phyloP scores from a whole-genome alignment of 2,888 invertebrate species.

The Amphiduros pacificus region DNA sequence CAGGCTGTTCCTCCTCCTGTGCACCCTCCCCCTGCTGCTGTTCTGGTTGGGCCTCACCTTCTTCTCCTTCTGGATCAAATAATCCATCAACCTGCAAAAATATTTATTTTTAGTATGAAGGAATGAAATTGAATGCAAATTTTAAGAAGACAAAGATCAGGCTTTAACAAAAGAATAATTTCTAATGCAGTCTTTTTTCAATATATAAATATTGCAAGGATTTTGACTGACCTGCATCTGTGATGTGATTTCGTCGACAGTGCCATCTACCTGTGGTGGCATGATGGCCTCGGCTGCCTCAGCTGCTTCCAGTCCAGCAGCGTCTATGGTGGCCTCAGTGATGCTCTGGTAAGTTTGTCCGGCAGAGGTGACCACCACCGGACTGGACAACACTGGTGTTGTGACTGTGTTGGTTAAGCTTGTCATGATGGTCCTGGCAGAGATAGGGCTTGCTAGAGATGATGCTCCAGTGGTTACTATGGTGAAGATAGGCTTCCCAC shows the following conservation, averaged over 20 bases:
- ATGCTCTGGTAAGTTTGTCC: constrained; percentile 15
- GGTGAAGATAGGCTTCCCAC: constrained; percentile 33
- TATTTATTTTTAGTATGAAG: too few species aligned
- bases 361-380: constrained; percentile 68
- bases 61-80: constrained; percentile 28
- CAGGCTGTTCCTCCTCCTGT: constrained; percentile 3
- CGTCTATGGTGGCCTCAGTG: not conserved
- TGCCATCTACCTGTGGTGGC: constrained; percentile 27
- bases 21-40: constrained; percentile 20
- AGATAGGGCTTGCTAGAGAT: not conserved
- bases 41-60: constrained; percentile 25
- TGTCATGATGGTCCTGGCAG: not conserved
- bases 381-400: constrained; percentile 66
- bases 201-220: too few species aligned
- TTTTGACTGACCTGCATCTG: too few species aligned
- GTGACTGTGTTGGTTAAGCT: constrained; percentile 53
- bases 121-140: too few species aligned
- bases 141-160: too few species aligned
- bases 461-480: constrained; percentile 18
- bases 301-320: constrained; percentile 8
- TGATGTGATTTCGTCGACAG: too few species aligned
- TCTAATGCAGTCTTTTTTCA: too few species aligned
- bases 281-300: constrained; percentile 24
- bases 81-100: constrained; percentile 45
- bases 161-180: too few species aligned